Conservation (phyloP, 2,888 invertebrate species). For the Ferdinandea cuprea region DNA sequence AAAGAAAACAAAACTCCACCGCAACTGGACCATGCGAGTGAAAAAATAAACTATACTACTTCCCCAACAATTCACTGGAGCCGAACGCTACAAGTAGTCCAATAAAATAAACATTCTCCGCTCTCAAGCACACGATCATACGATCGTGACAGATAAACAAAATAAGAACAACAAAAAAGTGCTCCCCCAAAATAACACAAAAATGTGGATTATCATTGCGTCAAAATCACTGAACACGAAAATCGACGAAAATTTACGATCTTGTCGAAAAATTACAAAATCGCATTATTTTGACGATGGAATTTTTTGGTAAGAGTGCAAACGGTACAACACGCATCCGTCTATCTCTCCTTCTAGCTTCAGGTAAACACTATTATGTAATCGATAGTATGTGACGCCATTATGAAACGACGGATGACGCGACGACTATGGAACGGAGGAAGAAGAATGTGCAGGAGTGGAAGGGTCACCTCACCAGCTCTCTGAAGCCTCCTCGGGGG, state of each 20-base stretch:
- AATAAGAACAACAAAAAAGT: conserved; percentile 30
- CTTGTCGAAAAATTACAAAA: conserved; percentile 66
- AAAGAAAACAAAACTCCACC: conserved; percentile 24
- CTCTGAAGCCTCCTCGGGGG: conserved; percentile 25
- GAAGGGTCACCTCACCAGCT: conserved; percentile 55
- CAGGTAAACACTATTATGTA: conserved; percentile 53
- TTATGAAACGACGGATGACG: conserved; percentile 45
- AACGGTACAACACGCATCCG: conserved; percentile 48
- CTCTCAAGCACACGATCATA: conserved; percentile 18
- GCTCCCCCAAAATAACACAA: background rate
- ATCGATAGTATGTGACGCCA: conserved; percentile 65
- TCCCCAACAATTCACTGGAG: conserved; percentile 39
- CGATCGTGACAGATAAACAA: conserved; percentile 63
- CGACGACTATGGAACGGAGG: background rate
- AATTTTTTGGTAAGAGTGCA: conserved; percentile 45
- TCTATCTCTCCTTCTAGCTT: conserved; percentile 14
- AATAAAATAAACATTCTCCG: conserved; percentile 47
- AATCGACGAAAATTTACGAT: conserved; percentile 58
- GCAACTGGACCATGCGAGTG: conserved; percentile 17
- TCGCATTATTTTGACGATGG: conserved; percentile 41
- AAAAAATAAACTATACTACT: conserved; percentile 2
- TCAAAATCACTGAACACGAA: conserved; percentile 50
- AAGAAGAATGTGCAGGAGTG: conserved; percentile 37
- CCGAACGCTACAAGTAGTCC: conserved; percentile 55
- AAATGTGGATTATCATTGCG: conserved; percentile 37